phyloP scores from a whole-genome alignment of 2,113 vertebrate genomes.

The Tympanuchus pallidicinctus region DNA sequence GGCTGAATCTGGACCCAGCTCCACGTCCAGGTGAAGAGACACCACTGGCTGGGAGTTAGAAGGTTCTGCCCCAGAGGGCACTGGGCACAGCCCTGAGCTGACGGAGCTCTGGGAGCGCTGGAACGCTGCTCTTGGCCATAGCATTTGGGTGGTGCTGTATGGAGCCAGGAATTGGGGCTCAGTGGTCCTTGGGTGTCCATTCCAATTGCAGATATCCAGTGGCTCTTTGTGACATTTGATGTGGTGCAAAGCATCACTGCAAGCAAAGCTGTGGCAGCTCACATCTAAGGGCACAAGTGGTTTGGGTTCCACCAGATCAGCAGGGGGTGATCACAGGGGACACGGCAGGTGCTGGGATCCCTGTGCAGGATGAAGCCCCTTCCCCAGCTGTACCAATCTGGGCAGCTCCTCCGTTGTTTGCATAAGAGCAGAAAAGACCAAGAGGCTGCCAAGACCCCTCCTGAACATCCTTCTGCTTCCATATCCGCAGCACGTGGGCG shows the following conservation, averaged over 20 bases:
- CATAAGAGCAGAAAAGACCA: not conserved
- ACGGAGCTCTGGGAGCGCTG: not conserved
- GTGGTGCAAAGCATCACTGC: not conserved
- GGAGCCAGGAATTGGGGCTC: not conserved
- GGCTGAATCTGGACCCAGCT: not conserved
- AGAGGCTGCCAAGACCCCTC: not conserved
- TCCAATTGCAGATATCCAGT: not conserved
- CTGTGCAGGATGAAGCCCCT: not conserved
- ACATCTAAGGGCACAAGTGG: not conserved
- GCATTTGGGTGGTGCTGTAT: not conserved
- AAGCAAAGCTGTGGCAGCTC: not conserved
- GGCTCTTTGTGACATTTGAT: not conserved
- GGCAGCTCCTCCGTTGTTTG: not conserved
- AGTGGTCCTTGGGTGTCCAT: not conserved
- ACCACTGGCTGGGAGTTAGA: too few species aligned
- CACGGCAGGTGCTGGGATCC: not conserved
- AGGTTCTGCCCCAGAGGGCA: too few species aligned
- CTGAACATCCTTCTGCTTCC: not conserved
- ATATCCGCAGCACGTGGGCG: not conserved
- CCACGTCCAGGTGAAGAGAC: not conserved
- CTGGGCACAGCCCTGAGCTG: too few species aligned
- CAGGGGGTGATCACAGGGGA: accelerated
- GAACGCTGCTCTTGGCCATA: not conserved
- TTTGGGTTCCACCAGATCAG: not conserved
- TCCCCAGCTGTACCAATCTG: not conserved